phyloP scores from a whole-genome alignment of 1,140 invertebrate species.

The Leptopilina clavipes region DNA sequence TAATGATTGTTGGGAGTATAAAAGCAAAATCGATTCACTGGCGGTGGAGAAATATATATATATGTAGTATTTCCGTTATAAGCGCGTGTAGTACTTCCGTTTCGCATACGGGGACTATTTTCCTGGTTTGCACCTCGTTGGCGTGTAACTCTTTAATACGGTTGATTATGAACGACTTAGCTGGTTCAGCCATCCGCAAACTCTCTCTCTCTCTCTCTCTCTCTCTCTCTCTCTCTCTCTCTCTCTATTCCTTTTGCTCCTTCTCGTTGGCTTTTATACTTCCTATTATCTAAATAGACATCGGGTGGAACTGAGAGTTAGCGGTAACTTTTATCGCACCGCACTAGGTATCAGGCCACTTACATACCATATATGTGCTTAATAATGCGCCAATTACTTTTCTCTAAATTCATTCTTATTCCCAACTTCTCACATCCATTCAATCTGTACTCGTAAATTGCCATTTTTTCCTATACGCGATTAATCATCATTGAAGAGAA shows the following conservation, averaged over 20 bases:
- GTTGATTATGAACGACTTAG: conserved; percentile 43
- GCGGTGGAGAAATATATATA: neutral
- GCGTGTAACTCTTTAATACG: conserved; percentile 48
- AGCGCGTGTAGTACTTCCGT: conserved; percentile 57
- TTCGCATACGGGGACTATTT: conserved; percentile 53
- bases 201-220: conserved; percentile 58
- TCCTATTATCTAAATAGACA: conserved; percentile 60
- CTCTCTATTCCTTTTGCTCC: no score
- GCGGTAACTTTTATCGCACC: conserved; percentile 3
- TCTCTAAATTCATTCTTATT: neutral
- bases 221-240: conserved; percentile 45
- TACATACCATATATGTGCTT: conserved; percentile 5
- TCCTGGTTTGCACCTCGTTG: conserved; percentile 41
- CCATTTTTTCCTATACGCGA: no score
- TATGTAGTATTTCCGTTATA: conserved; percentile 18
- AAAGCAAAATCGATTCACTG: neutral
- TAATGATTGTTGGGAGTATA: neutral
- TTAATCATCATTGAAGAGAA: no score
- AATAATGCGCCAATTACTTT: conserved; percentile 15
- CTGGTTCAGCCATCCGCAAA: conserved; percentile 67
- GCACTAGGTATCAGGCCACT: neutral
- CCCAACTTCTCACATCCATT: neutral
- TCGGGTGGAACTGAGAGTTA: conserved; percentile 51
- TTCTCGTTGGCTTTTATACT: conserved; percentile 53
- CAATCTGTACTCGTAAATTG: neutral